A percentile compares a stretch with the other conserved stretches of the same genome.
phyloP scores from a whole-genome alignment of 1,140 invertebrate genomes.

The Anthonomus grandis region DNA sequence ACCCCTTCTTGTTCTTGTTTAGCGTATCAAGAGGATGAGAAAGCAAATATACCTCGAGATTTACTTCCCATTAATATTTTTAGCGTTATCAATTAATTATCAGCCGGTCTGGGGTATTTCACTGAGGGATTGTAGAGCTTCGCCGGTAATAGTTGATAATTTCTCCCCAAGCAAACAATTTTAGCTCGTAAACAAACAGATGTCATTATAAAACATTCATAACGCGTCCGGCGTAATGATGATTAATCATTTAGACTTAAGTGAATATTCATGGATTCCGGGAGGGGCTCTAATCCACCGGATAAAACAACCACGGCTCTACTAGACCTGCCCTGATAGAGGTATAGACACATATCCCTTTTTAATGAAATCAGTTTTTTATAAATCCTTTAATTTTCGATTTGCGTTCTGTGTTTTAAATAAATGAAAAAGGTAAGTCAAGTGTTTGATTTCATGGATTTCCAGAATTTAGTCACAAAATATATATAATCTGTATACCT shows the following conservation, averaged over 20 bases:
- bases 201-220: conserved; percentile 46
- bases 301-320: no score
- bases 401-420: no score
- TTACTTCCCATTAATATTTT: conserved; percentile 26
- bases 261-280: conserved; percentile 46
- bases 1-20: no score
- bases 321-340: no score
- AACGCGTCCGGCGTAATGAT: conserved; percentile 43
- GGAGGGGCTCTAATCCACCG: conserved; percentile 27
- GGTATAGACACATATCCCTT: no score
- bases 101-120: conserved; percentile 22
- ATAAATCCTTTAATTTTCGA: no score
- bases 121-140: conserved; percentile 21
- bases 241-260: conserved; percentile 47
- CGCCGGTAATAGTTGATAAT: conserved; percentile 29
- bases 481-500: no score
- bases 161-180: conserved; percentile 38
- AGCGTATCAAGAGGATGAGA: no score
- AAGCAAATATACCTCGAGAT: conserved; percentile 6
- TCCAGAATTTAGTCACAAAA: no score
- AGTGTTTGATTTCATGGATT: no score
- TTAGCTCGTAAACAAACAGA: conserved; percentile 42
- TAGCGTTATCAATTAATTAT: conserved; percentile 29
- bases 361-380: no score
- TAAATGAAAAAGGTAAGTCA: no score